Base-by-base conservation (phyloP, 1,140 invertebrate species). In the Oryctes rhinoceros region DNA sequence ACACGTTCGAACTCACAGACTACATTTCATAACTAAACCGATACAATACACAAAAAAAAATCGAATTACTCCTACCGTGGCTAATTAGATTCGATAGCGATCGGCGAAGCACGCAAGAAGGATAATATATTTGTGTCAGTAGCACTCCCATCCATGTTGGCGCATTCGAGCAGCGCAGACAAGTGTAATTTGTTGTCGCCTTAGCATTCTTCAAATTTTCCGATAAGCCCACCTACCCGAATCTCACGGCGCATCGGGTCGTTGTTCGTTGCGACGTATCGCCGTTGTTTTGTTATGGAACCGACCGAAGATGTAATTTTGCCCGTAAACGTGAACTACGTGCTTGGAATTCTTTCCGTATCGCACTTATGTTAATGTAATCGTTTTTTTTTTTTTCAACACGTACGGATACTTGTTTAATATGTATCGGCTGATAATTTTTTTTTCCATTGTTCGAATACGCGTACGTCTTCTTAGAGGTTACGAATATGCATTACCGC, bases 181-280 rank as follows among this genome's bases (percentile, higher is more conserved):
- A 59, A 59, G 53, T 59, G 53, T 59, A 59, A 59, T 59, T 59
- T 59, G 53, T 59, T 59, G 53, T 59, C 53, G 15, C 53, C 53
- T 18, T 59, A 59, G 53, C 53, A 59, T 59, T 59, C 53, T 59
- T 59, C 53, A 59, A 59, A 59, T 59, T 59, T 59, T 59, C 53
- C 53, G 53, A 59, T 59, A 59, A 59, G 53, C 15, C 53, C 53
- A 59, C 53, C 53, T 59, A 59, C 53, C 53, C 53, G 53, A 59
- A 59, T 59, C 13, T 15, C 53, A 59, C 18, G 39, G 39, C 39
- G 39, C 24, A 53, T 59, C 18, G 15, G 53, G 53, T 59, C 53
- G 53, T 59, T 59, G 53, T 15, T 59, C 53, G 53, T 59, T 59
- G 53, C 53, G 53, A 13, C 18, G 18, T 59, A 59, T 59, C 53